Evolutionary conservation across 1,140 invertebrate genomes (phyloP), one percentile per base, ranked within the genome.

Genomic region (Orussus abietinus): DNA sequence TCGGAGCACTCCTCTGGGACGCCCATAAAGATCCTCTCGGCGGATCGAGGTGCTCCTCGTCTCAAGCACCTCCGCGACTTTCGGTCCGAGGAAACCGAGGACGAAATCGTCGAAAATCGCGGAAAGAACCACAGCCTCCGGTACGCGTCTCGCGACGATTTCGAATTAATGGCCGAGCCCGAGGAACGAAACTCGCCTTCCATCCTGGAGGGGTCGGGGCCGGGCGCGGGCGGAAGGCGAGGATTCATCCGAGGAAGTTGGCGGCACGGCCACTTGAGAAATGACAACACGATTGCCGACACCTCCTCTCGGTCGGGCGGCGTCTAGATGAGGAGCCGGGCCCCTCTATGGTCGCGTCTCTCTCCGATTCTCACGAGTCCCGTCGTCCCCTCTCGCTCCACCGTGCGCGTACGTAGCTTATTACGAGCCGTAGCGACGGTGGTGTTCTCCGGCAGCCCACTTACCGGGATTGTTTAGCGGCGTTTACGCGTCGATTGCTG

Each of bases 381-480:
- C 5, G 18, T 19, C 17, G 9, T 17, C 21, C 26, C 17, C 19
- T 11, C 19, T 20, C 30, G 12, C 32, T 20, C 29, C 5, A 21
- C 5, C 3, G 6, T 18, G 12, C 28, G 12, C 22, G 15, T 19
- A 20, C 37, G 34, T 26, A 33, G 46, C 47, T 55, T 49, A 53
- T 62, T 60, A 58, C 51, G 38, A 49, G 39, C 35, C 41, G 45
- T 44, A 43, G 36, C 36, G 37, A 47, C 48, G 39, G n/a, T n/a
- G n/a, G 18, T 53, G 34, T 49, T 54, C 51, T 57, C 42, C 38
- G 50, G 15, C 47, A 42, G 18, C 38, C 47, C 49, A 51, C 48
- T 59, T 56, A 52, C 47, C 29, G 32, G 38, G 48, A 63, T 64
- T 58, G 54, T 60, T 63, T 55, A 62, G 49, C 43, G 26, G 44